A percentile compares a stretch with the other conserved stretches of the same genome.
These are phyloP conservation scores for Dermatophagoides farinae DNA, from an alignment of 1,140 invertebrate genomes.

Conservation along the genomic window DNA sequence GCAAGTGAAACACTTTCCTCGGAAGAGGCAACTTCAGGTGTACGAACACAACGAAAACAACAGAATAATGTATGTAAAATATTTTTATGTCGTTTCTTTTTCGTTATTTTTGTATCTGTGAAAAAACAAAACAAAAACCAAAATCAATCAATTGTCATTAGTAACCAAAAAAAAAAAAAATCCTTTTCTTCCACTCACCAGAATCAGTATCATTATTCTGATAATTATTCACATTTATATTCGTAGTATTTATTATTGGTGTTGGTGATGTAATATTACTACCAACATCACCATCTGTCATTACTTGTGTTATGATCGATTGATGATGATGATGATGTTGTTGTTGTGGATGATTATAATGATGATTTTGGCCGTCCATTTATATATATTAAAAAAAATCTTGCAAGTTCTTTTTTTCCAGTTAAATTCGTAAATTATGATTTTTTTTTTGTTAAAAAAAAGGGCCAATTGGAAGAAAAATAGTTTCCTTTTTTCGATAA, in stretches of 20 bases:
- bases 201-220: not conserved
- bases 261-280: not conserved
- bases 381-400: not conserved
- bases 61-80: slow-evolving; percentile 63
- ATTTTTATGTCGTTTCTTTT: slow-evolving; percentile 43
- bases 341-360: not conserved
- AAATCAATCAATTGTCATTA: too few relatives aligned
- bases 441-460: too few relatives aligned
- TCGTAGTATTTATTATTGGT: not conserved
- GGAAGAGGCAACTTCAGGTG: slow-evolving; percentile 22
- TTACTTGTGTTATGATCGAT: slow-evolving; percentile 93
- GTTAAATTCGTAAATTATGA: too few relatives aligned
- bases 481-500: too few relatives aligned
- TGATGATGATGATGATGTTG: slow-evolving; percentile 29
- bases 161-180: too few relatives aligned
- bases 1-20: slow-evolving; percentile 12
- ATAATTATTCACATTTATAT: not conserved
- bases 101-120: slow-evolving; percentile 21
- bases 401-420: not conserved
- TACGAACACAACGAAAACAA: slow-evolving; percentile 41
- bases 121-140: too few relatives aligned
- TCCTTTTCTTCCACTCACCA: too few relatives aligned
- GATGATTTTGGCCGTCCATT: too few relatives aligned
- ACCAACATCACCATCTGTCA: slow-evolving; percentile 50
- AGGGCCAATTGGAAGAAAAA: too few relatives aligned